These are phyloP conservation scores for Alosa sapidissima DNA, from an alignment of 2,797 vertebrate species.

Conservation along the genomic window DNA sequence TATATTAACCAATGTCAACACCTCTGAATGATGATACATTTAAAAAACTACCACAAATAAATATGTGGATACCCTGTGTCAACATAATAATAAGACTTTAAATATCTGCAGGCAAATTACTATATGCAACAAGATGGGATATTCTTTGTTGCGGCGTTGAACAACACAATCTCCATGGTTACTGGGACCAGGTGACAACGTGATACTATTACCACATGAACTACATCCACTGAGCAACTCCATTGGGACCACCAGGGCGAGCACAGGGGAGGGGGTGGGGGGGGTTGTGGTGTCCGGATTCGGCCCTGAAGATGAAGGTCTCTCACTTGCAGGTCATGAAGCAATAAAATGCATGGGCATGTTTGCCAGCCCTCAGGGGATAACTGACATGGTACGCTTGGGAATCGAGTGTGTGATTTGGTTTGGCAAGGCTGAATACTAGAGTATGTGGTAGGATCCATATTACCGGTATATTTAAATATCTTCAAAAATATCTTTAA, in stretches of 20 bases:
- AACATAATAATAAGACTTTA: neutral
- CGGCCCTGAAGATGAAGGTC: neutral
- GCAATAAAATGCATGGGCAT: neutral
- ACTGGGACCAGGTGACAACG: neutral
- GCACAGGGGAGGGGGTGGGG: neutral
- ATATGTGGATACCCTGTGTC: neutral
- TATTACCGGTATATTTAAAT: neutral
- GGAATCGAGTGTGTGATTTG: neutral
- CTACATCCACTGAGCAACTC: neutral
- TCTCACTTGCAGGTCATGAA: neutral
- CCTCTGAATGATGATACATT: neutral
- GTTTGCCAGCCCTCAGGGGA: neutral
- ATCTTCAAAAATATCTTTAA: too few relatives aligned
- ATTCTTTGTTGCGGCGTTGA: neutral
- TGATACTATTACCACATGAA: neutral
- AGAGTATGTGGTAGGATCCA: neutral
- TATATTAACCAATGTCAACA: too few relatives aligned
- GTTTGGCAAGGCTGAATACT: neutral
- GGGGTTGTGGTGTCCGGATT: neutral
- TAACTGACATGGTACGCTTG: neutral
- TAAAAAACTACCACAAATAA: neutral
- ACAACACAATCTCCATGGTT: neutral
- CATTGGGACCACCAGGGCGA: neutral
- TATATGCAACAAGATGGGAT: neutral
- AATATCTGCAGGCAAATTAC: neutral